Evolutionary conservation across 2,888 invertebrate species (phyloP).

Genomic region (Clostera curtula): DNA sequence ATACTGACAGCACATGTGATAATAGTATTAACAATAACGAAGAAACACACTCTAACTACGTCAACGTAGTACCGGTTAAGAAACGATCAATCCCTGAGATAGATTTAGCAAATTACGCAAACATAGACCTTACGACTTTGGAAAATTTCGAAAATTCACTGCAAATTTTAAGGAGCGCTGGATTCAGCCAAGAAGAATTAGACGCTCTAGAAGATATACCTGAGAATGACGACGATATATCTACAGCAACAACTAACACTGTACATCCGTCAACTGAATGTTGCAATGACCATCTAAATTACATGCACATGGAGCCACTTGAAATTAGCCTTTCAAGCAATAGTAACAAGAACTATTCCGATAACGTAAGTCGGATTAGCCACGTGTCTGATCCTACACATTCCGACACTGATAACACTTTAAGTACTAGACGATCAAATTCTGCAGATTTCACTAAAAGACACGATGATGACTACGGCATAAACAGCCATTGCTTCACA

Average conservation of each 20-base stretch:
- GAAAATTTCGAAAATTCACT: slow-evolving; percentile 87
- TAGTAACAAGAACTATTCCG: slow-evolving; percentile 60
- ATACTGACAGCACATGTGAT: slow-evolving; percentile 44
- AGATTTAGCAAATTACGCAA: slow-evolving; percentile 78
- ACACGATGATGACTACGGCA: slow-evolving; percentile 61
- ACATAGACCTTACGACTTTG: slow-evolving; percentile 84
- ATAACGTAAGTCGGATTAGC: slow-evolving; percentile 72
- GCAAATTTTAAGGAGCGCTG: slow-evolving; percentile 77
- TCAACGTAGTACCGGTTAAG: slow-evolving; percentile 59
- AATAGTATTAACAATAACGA: slow-evolving; percentile 45
- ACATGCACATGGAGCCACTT: slow-evolving; percentile 58
- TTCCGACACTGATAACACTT: slow-evolving; percentile 57
- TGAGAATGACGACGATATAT: slow-evolving; percentile 61
- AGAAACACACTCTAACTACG: slow-evolving; percentile 63
- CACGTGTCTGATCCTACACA: slow-evolving; percentile 66
- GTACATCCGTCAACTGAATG: slow-evolving; percentile 52
- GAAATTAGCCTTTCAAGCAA: slow-evolving; percentile 55
- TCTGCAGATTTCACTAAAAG: slow-evolving; percentile 78
- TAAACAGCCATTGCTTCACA: slow-evolving; percentile 55
- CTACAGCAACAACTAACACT: slow-evolving; percentile 54
- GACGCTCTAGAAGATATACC: slow-evolving; percentile 66
- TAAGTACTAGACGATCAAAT: slow-evolving; percentile 72
- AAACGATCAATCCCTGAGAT: slow-evolving; percentile 41
- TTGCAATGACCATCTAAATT: slow-evolving; percentile 53
- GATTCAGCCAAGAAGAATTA: slow-evolving; percentile 73